These are phyloP conservation scores for Drosophila paramelanica DNA, from an alignment of 2,888 invertebrate genomes.

Conservation along the genomic window DNA sequence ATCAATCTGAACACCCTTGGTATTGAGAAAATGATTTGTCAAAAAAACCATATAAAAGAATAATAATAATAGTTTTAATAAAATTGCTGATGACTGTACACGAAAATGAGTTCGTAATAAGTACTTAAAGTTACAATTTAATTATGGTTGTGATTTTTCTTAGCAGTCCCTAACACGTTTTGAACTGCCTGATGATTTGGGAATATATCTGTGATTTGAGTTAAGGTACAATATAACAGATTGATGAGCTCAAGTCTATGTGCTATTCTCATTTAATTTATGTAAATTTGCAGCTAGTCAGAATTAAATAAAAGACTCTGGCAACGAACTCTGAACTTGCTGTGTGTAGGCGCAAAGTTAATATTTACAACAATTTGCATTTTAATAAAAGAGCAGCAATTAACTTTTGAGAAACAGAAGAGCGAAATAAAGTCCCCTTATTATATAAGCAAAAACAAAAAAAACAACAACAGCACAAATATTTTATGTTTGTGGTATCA, in stretches of 20 bases:
- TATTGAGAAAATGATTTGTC: conserved; percentile 61
- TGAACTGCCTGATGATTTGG: not conserved
- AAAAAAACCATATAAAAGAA: conserved; percentile 35
- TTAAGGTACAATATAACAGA: conserved; percentile 3
- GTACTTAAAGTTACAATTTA: conserved; percentile 11
- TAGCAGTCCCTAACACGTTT: not conserved
- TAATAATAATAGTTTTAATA: conserved; percentile 20
- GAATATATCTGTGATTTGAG: not conserved
- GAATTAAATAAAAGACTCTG: conserved; percentile 64
- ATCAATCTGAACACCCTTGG: conserved; percentile 66
- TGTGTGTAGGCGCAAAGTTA: conserved; percentile 7
- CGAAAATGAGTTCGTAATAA: conserved; percentile 21
- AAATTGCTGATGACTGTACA: conserved; percentile 21
- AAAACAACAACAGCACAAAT: no score
- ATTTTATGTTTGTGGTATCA: no score
- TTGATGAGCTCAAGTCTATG: conserved; percentile 18
- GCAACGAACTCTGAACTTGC: conserved; percentile 60
- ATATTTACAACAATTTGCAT: conserved; percentile 12
- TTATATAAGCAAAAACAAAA: not conserved
- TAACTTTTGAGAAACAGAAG: not conserved
- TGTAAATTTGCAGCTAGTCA: conserved; percentile 20
- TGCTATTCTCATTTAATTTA: conserved; percentile 31
- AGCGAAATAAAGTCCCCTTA: not conserved
- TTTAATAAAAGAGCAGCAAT: not conserved
- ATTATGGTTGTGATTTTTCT: conserved; percentile 25